Conservation (phyloP, 2,113 vertebrate species). For the Malurus cyaneus region DNA sequence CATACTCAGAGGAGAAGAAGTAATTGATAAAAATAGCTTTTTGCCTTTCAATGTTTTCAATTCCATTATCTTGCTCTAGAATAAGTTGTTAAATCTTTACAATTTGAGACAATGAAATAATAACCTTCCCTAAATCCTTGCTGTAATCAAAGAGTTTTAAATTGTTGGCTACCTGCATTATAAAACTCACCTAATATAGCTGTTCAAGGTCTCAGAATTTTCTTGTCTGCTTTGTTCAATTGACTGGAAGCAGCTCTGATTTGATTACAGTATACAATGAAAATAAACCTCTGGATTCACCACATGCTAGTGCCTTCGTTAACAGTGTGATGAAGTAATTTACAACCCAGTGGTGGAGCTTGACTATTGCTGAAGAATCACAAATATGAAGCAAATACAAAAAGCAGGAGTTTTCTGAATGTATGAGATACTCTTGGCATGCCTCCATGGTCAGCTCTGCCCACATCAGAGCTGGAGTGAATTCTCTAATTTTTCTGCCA, state of each 20-base stretch:
- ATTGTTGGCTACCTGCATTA: neutral
- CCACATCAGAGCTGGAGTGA: neutral
- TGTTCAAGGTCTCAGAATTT: neutral
- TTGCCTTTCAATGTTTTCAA: slow-evolving; percentile 21
- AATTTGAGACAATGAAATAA: slow-evolving; percentile 1
- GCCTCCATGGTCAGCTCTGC: neutral
- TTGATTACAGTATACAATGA: neutral
- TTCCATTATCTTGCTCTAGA: slow-evolving; percentile 16
- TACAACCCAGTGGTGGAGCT: neutral
- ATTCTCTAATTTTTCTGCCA: neutral
- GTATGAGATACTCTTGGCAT: neutral
- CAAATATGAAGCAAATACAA: neutral
- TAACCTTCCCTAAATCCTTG: neutral
- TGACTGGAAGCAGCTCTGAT: neutral
- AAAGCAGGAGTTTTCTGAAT: neutral
- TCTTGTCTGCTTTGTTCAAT: neutral
- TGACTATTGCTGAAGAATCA: neutral
- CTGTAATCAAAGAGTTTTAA: neutral
- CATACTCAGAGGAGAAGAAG: slow-evolving; percentile 47
- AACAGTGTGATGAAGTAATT: neutral
- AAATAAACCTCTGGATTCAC: neutral
- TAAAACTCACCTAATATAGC: neutral
- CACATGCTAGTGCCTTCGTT: neutral
- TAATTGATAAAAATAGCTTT: slow-evolving; percentile 47
- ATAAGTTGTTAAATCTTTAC: slow-evolving; percentile 20